Conservation (phyloP, 2,888 invertebrate genomes). For the Beris morrisii region DNA sequence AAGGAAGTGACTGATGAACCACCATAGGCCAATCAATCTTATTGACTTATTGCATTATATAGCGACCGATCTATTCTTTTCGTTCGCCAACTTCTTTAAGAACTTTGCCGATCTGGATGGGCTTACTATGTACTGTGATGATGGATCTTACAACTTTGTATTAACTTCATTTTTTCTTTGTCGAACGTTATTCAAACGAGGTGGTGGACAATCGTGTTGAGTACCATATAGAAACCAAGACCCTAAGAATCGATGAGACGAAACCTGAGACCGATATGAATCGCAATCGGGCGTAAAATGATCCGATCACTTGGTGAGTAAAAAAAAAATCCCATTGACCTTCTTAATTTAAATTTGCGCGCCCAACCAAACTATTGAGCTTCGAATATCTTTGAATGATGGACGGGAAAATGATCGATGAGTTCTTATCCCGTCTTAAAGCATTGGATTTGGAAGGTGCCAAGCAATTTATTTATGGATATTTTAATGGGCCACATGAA, state of each 20-base stretch:
- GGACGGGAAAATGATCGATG: neutral
- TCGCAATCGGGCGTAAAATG: no score
- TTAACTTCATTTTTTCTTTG: no score
- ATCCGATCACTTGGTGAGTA: neutral
- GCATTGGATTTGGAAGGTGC: neutral
- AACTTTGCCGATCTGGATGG: neutral
- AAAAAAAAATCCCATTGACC: constrained; percentile 10
- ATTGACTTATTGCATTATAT: constrained; percentile 16
- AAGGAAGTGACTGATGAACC: constrained; percentile 23
- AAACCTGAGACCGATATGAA: no score
- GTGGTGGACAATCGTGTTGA: neutral
- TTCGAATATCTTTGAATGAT: neutral
- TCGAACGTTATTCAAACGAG: neutral
- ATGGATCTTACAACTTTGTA: no score
- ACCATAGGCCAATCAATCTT: constrained; percentile 16
- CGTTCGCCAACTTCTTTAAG: constrained; percentile 15
- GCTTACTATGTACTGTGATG: no score
- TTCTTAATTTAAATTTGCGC: constrained; percentile 27
- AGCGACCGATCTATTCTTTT: neutral
- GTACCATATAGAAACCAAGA: no score
- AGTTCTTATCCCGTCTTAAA: neutral
- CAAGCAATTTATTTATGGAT: neutral
- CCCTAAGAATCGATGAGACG: no score
- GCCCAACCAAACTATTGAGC: neutral
- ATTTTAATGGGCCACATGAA: neutral